Base-by-base conservation (phyloP, 1,140 invertebrate genomes). In the Stenopsyche tienmushanensis region DNA sequence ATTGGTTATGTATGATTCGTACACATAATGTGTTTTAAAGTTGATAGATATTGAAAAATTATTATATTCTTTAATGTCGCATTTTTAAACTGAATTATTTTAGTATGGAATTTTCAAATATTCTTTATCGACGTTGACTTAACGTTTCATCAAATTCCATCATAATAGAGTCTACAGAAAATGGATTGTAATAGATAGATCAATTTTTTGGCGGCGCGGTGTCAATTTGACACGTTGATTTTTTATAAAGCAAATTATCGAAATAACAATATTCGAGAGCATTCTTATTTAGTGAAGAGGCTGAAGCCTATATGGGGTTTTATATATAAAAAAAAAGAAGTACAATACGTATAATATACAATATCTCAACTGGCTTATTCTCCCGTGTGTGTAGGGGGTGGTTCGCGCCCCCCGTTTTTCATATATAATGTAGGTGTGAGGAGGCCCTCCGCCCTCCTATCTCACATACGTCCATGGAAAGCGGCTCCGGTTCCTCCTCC, bases 291-390 rank as follows among this genome's bases (percentile, higher is more conserved):
- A 13, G 44, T 20, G 44, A 47, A 47, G 44, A 47, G 44, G 44
- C 44, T 47, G 10, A 13, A 47, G 10, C 8, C 34, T n/a, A 47
- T 5, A 5, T 18, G 10, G 10, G 18, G 44, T 47, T 47, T 47
- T 47, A 8, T 47, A n/a, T n/a, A n/a, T n/a, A n/a, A n/a, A 34
- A 13, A 34, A 60, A 58, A 65, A 49, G 34, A 29, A 53, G 44
- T 57, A 70, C 64, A 69, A 66, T 69, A 66, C 64, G 64, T 66
- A 66, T 60, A 66, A 70, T 52, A 70, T 66, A 70, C 68, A 70
- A 70, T 70, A 70, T 70, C 68, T 70, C 57, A 60, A 60, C 57
- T 60, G 57, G 34, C 57, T 60, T 60, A 47, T 60, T 47, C 42
- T 60, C 44, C 57, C 42, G 41, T 29, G 57, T 25, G 57, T 45